Base-by-base conservation (phyloP, 2,888 invertebrate species). In the Fragum fragum region DNA sequence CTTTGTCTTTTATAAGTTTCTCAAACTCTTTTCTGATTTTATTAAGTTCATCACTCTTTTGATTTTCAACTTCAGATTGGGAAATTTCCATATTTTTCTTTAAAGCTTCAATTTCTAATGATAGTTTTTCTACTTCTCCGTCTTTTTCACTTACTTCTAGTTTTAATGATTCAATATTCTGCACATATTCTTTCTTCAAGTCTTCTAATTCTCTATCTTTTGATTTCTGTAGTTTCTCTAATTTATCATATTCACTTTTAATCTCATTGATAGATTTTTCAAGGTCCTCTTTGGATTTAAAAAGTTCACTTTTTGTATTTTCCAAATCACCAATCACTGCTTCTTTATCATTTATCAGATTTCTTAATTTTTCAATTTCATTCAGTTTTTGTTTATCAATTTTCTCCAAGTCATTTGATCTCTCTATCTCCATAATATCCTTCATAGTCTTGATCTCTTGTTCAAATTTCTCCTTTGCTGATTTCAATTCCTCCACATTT, bases 301-400 rank as follows among this genome's bases (percentile, higher is more conserved):
- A 7, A 21, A 68, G 42, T 21, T 74, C 66, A 32, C 29, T 11
- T 36, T 57, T 39, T 11, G 55, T 53, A 23, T 66, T 70, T 71
- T 71, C 71, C 28, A 73, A 70, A n/a, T 71, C 42, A 11, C 52
- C 70, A 52, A 61, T 79, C 29, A 47, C 53, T 6, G 3, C 63
- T 21, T 63, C 63, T 63, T 63, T 63, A 18, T 81, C 83, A 47
- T 61, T 68, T 52, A 81, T 77, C 6, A 75, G 68, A 66, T 81
- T 81, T 42, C 83, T 85, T 1, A 85, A 53, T 57, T 77, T 83
- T 68, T 87, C 83, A 7, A 85, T 79, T 71, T 85, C 85, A 77
- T 85, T 81, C 1, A 73, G 21, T 39, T 79, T 79, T 52, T 85
- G 76, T 74, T 85, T 81, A 47, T 85, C 77, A 26, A 81, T 29